phyloP scores from a whole-genome alignment of 2,797 vertebrate species.

The Cirrhinus molitorella region DNA sequence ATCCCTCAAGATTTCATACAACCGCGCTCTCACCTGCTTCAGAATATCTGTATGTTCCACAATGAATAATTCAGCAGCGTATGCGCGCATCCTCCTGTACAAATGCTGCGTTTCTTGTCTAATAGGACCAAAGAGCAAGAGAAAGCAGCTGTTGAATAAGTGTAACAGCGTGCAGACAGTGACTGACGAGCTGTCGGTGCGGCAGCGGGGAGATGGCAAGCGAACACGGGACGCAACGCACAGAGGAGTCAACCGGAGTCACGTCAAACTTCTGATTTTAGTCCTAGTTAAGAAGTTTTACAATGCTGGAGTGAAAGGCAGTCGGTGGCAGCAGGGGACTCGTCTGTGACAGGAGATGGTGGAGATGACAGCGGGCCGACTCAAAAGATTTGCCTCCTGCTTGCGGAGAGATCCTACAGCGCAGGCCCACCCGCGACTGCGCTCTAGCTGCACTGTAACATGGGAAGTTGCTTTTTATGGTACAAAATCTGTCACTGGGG shows the following conservation, averaged over 20 bases:
- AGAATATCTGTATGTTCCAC: conserved; percentile 39
- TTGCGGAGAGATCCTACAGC: neutral
- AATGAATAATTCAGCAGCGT: conserved; percentile 61
- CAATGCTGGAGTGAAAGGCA: conserved; percentile 28
- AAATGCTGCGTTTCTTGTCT: conserved; percentile 57
- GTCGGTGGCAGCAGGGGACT: conserved; percentile 37
- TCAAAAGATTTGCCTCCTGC: conserved; percentile 15
- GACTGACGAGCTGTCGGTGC: conserved; percentile 52
- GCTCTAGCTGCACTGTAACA: neutral
- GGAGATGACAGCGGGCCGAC: conserved; percentile 28
- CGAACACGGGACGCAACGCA: conserved; percentile 13
- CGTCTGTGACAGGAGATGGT: conserved; percentile 38
- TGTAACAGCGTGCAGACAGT: conserved; percentile 57
- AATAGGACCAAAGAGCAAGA: conserved; percentile 56
- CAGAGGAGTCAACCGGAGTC: conserved; percentile 56
- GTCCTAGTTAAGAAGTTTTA: conserved; percentile 42
- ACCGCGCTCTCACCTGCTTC: conserved; percentile 45
- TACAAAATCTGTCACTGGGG: neutral
- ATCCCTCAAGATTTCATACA: conserved; percentile 34
- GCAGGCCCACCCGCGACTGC: conserved; percentile 28
- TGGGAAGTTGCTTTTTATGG: neutral
- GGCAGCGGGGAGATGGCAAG: conserved; percentile 41
- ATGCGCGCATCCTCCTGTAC: conserved; percentile 49
- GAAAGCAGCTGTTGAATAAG: conserved; percentile 53
- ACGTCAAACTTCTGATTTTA: conserved; percentile 57